Evolutionary conservation across 2,797 vertebrate species (phyloP).

Genomic region (Crocidura indochinensis): DNA sequence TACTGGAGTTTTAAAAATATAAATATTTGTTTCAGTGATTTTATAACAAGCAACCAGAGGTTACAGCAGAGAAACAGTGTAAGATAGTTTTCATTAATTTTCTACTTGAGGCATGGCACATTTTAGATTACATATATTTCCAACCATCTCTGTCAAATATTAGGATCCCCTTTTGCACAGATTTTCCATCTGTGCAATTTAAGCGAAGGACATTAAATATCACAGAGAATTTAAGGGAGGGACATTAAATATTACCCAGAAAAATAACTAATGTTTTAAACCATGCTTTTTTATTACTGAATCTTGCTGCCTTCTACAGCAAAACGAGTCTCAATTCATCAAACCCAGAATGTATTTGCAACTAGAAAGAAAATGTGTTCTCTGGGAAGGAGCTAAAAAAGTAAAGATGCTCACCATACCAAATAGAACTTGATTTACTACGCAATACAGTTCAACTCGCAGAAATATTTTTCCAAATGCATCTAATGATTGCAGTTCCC

Average conservation of each 20-base stretch:
- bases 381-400: not conserved
- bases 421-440: constrained; percentile 55
- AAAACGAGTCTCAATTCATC: not conserved
- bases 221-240: constrained; percentile 31
- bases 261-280: constrained; percentile 23
- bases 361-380: not conserved
- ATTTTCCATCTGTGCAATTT: not conserved
- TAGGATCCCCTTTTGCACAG: constrained; percentile 3
- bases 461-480: constrained; percentile 68
- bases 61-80: not conserved
- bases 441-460: constrained; percentile 70
- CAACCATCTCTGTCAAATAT: not conserved
- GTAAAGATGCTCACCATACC: not conserved
- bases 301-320: not conserved
- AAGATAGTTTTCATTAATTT: not conserved
- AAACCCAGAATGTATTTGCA: not conserved
- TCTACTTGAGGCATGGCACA: not conserved
- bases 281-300: not conserved
- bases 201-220: constrained; percentile 24
- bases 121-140: constrained; percentile 39
- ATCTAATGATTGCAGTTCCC: constrained; percentile 57
- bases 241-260: not conserved
- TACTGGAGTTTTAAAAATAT: not conserved
- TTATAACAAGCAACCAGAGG: too few species aligned
- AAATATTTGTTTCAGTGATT: too few species aligned